A percentile compares a stretch with the other conserved stretches of the same genome.
Conservation (phyloP, 2,113 vertebrate species). For the Chaetodon trifascialis region DNA sequence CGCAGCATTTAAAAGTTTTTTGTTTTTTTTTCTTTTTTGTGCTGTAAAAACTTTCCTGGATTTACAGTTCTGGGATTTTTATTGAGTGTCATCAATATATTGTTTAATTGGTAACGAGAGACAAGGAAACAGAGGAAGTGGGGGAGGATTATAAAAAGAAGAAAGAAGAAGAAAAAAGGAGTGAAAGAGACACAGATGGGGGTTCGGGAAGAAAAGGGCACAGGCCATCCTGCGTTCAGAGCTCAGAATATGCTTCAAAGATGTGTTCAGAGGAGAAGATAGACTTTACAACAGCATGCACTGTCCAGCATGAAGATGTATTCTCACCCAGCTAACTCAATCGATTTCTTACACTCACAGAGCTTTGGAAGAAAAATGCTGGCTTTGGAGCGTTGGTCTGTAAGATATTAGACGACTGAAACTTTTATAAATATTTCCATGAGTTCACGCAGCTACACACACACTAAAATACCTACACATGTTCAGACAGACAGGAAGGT, state of each 20-base stretch:
- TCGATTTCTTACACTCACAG: not conserved
- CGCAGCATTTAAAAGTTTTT: not conserved
- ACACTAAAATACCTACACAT: constrained; percentile 54
- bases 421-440: constrained; percentile 65
- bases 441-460: constrained; percentile 44
- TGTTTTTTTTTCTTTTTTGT: not conserved
- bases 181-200: constrained; percentile 35
- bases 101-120: constrained; percentile 17
- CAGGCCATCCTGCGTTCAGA: constrained; percentile 12
- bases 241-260: constrained; percentile 54
- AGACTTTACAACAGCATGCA: constrained; percentile 31
- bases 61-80: constrained; percentile 3
- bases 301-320: constrained; percentile 9
- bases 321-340: constrained; percentile 11
- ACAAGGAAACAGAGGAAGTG: not conserved
- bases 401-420: constrained; percentile 60
- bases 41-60: not conserved
- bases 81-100: not conserved
- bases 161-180: constrained; percentile 10
- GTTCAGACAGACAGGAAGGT: constrained; percentile 33
- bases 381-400: constrained; percentile 33
- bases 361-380: constrained; percentile 6
- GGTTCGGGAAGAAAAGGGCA: constrained; percentile 22
- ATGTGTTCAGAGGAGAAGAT: constrained; percentile 40
- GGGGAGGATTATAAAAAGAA: not conserved